Conservation (phyloP, 2,113 vertebrate genomes). For the Suricata suricatta region DNA sequence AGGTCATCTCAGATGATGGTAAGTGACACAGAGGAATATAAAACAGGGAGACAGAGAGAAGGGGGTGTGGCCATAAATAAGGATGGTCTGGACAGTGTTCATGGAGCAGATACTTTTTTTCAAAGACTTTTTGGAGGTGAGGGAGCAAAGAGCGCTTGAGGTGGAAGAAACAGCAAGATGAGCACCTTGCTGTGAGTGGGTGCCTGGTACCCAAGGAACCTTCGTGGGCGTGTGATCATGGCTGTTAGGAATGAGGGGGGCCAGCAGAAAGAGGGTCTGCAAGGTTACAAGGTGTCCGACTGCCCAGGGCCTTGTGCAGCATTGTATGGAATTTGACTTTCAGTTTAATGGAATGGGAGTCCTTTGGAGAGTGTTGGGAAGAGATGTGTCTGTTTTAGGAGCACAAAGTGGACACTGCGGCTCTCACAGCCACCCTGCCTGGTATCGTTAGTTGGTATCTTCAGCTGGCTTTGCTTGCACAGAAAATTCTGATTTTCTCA, state of each 20-base stretch:
- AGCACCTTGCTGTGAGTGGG: too few relatives aligned
- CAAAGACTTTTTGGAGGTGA: not conserved
- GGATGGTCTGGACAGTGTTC: not conserved
- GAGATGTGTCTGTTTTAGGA: not conserved
- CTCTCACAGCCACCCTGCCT: not conserved
- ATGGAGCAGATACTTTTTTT: not conserved
- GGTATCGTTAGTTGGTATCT: not conserved
- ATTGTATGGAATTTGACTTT: not conserved
- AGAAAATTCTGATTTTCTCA: conserved; percentile 5
- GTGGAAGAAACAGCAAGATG: not conserved
- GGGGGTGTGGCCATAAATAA: not conserved
- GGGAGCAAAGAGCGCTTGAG: not conserved
- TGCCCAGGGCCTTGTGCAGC: too few relatives aligned
- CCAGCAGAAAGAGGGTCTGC: not conserved
- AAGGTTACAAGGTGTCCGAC: fast-evolving
- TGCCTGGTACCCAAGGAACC: fast-evolving
- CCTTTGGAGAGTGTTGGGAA: not conserved
- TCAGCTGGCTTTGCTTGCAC: not conserved
- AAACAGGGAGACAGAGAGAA: not conserved
- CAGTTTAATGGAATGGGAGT: not conserved
- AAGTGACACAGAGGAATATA: not conserved
- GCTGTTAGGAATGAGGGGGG: too few relatives aligned
- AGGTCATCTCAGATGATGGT: not conserved
- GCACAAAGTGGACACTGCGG: not conserved
- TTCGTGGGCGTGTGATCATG: fast-evolving